Percentiles rank a stretch among this genome's conserved stretches.
These are phyloP conservation scores for Heliopora coerulea DNA, from an alignment of 92 coral and sea anemone species.

Conservation along the genomic window DNA sequence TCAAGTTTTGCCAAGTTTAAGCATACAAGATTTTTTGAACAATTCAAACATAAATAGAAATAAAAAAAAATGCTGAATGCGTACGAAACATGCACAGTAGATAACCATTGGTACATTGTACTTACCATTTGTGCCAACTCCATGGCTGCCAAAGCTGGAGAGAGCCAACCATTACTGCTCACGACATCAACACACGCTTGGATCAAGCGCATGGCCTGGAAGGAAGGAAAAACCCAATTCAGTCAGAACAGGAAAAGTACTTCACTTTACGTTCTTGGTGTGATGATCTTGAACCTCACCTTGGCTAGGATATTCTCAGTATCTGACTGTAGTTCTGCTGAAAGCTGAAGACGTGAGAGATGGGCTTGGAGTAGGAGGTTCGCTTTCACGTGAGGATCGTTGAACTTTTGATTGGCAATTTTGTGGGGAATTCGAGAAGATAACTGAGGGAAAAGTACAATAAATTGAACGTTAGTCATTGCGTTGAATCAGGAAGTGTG, in stretches of 20 bases:
- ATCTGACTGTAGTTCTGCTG: conserved; percentile 98
- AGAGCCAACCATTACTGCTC: conserved; percentile 98
- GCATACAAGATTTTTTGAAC: background rate
- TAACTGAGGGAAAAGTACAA: conserved; percentile 46
- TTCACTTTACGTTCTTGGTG: background rate
- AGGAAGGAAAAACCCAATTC: background rate
- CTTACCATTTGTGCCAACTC: conserved; percentile 98
- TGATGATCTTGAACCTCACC: conserved; percentile 45
- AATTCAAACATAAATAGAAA: too few relatives aligned
- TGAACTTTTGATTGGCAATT: conserved; percentile 86
- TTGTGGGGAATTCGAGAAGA: conserved; percentile 91
- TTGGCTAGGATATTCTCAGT: conserved; percentile 88
- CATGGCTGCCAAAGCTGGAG: conserved; percentile 99
- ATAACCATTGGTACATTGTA: background rate
- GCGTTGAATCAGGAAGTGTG: too few relatives aligned
- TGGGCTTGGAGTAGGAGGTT: conserved; percentile 95
- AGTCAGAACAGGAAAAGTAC: background rate
- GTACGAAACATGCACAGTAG: too few relatives aligned
- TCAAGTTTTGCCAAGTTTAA: too few relatives aligned
- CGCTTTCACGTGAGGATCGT: conserved; percentile 97
- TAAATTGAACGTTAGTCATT: background rate
- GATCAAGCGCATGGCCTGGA: conserved; percentile 91
- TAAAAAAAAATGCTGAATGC: too few relatives aligned
- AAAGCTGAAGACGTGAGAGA: conserved; percentile 90
- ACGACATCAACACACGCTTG: conserved; percentile 99